Evolutionary conservation across 1,140 invertebrate genomes (phyloP).

Genomic region (Hormaphis cornu): DNA sequence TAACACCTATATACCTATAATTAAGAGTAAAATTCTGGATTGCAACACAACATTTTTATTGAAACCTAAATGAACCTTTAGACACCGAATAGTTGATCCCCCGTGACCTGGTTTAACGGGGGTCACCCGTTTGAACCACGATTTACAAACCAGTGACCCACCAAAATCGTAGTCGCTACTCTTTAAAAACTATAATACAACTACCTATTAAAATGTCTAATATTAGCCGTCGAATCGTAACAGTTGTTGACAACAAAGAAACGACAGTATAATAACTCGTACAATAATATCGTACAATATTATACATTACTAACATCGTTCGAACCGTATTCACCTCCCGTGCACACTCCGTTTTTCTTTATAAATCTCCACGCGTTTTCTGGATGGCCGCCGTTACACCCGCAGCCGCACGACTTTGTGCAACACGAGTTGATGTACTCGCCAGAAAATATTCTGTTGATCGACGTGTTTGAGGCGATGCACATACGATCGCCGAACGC

Average conservation of each 20-base stretch:
- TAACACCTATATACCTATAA: too few relatives aligned
- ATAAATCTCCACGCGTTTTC: slow-evolving; percentile 53
- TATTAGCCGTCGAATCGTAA: slow-evolving; percentile 50
- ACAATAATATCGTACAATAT: too few relatives aligned
- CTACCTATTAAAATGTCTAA: too few relatives aligned
- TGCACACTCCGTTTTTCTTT: slow-evolving; percentile 47
- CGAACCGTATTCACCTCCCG: slow-evolving; percentile 53
- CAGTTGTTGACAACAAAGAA: slow-evolving; percentile 45
- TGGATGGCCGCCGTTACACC: slow-evolving; percentile 56
- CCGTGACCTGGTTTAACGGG: too few relatives aligned
- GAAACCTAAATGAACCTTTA: too few relatives aligned
- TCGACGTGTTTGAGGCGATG: slow-evolving; percentile 50
- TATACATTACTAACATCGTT: slow-evolving; percentile 47
- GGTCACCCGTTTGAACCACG: too few relatives aligned
- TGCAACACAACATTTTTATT: too few relatives aligned
- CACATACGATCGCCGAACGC: slow-evolving; percentile 62
- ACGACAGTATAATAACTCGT: neutral
- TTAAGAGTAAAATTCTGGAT: too few relatives aligned
- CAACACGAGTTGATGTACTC: slow-evolving; percentile 59
- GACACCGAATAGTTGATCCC: too few relatives aligned
- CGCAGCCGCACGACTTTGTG: slow-evolving; percentile 55
- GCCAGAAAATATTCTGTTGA: slow-evolving; percentile 50
- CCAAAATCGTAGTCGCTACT: too few relatives aligned
- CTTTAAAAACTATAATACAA: too few relatives aligned
- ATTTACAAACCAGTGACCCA: too few relatives aligned